Base-by-base conservation (phyloP, 35 echinoderm and acorn worm genomes). In the Eucidaris tribuloides region DNA sequence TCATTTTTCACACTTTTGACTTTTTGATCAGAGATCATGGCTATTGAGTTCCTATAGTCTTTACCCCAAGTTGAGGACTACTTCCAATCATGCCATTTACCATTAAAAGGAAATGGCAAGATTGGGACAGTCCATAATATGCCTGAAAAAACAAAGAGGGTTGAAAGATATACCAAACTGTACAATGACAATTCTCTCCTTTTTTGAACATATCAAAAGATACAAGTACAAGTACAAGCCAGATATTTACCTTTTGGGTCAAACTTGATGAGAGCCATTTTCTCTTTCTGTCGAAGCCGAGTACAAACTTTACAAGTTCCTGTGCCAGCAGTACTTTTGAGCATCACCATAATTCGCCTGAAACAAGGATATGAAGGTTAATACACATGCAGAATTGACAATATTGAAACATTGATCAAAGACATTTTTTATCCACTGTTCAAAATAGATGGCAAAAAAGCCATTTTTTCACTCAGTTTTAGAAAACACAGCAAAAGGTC, bases 211-310 rank as follows among this genome's bases (percentile, higher is more conserved):
- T n/a, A n/a, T n/a, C n/a, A n/a, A n/a, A n/a, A n/a, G n/a, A n/a
- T n/a, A n/a, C n/a, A n/a, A n/a, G n/a, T n/a, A n/a, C n/a, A n/a
- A n/a, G n/a, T n/a, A n/a, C n/a, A n/a, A n/a, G n/a, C n/a, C n/a
- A n/a, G n/a, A n/a, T n/a, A n/a, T n/a, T 74, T 44, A 36, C 68
- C 68, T 74, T 74, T 74, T n/a, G 68, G 68, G 44, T 74, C 68
- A 74, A 41, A 74, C 41, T 74, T 74, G 68, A 74, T 36, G 28
- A 74, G 9, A 33, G 44, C 44, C 68, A 74, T 38, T 20, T 74
- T 74, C 22, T 33, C 35, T 74, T 74, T 74, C 37, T 35, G 37
- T 44, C 68, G 38, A 22, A 42, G 29, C n/a, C 68, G 38, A 40
- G 37, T 74, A 33, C 24, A 42, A 13, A 74, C 68, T 41, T 41